Conservation (phyloP, 2,888 invertebrate species). For the Lithodes maja region DNA sequence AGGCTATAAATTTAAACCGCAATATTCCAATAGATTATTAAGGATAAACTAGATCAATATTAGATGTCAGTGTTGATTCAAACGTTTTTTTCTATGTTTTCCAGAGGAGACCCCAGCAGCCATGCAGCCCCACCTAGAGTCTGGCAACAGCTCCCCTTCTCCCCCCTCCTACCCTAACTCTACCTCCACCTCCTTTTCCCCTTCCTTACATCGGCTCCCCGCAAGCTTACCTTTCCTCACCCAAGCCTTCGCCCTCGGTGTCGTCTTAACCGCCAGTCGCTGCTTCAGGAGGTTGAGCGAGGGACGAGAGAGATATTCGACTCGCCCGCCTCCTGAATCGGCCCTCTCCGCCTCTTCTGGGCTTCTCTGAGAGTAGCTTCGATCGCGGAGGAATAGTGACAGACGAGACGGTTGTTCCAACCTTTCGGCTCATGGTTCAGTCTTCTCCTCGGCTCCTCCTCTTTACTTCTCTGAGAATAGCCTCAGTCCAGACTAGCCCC, state of each 20-base stretch:
- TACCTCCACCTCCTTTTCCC: conserved; percentile 5
- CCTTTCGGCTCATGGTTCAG: too few relatives aligned
- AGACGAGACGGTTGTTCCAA: too few relatives aligned
- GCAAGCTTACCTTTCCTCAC: neutral
- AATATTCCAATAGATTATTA: too few relatives aligned
- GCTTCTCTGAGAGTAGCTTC: too few relatives aligned
- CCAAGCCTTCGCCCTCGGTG: neutral
- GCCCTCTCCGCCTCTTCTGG: too few relatives aligned
- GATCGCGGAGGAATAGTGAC: too few relatives aligned
- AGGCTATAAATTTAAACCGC: too few relatives aligned
- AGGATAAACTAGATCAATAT: too few relatives aligned
- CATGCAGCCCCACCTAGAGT: conserved; percentile 51
- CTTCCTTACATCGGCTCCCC: neutral
- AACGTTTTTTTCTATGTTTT: neutral
- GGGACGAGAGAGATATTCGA: too few relatives aligned
- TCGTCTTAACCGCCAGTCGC: neutral
- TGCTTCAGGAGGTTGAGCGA: neutral
- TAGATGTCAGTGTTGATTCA: too few relatives aligned
- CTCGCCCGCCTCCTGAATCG: too few relatives aligned
- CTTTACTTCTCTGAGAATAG: neutral
- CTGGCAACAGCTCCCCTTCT: conserved; percentile 17
- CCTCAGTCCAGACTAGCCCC: neutral
- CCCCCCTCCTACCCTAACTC: conserved; percentile 7
- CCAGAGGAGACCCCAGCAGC: conserved; percentile 58
- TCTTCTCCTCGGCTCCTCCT: neutral